Evolutionary conservation across 53 echinoderm and acorn worm genomes (phyloP).

Genomic region (Crossaster papposus): DNA sequence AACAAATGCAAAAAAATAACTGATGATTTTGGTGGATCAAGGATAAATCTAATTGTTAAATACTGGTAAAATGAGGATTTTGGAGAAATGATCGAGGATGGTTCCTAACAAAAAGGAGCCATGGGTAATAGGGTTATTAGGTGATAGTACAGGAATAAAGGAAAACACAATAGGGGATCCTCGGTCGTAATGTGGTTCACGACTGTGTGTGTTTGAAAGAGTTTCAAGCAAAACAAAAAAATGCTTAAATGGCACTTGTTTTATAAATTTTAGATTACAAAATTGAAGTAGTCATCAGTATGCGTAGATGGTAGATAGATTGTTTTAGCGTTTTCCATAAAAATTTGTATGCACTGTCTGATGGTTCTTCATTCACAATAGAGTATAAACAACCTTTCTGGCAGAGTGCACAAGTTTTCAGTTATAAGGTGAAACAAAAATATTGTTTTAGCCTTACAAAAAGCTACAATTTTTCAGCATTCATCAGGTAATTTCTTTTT

Average conservation of each 20-base stretch:
- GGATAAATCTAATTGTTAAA: too few species aligned
- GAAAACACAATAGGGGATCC: too few species aligned
- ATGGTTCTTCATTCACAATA: background rate
- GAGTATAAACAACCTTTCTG: background rate
- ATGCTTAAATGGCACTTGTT: background rate
- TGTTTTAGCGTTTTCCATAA: background rate
- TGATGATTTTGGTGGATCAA: too few species aligned
- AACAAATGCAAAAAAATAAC: too few species aligned
- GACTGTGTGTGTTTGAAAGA: background rate
- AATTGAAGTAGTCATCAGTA: background rate
- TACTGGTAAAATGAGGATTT: too few species aligned
- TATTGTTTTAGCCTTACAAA: background rate
- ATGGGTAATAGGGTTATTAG: too few species aligned
- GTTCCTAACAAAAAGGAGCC: too few species aligned
- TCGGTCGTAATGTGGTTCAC: too few species aligned
- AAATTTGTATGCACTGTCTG: background rate
- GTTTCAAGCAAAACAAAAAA: background rate
- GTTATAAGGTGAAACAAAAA: background rate
- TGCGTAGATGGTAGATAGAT: background rate
- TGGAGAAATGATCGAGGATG: too few species aligned
- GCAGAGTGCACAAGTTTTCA: background rate
- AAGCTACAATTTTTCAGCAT: background rate
- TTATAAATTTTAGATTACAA: background rate
- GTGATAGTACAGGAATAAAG: too few species aligned
- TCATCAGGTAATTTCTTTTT: too few species aligned